Evolutionary conservation across 2,797 vertebrate species (phyloP).

Genomic region (Onychomys torridus): DNA sequence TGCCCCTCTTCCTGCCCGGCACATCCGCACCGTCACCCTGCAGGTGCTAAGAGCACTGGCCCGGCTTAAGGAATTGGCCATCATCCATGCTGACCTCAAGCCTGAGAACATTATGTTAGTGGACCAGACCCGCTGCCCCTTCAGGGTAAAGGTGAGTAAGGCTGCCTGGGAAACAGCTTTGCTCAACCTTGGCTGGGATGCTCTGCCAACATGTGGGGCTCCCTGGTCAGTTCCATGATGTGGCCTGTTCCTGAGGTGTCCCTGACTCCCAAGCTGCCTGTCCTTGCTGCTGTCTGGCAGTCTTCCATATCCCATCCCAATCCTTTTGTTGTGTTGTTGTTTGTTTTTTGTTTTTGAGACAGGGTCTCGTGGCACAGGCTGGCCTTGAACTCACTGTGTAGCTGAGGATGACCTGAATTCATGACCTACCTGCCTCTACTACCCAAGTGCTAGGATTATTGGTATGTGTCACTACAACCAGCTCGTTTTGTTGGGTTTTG

Average conservation of each 20-base stretch:
- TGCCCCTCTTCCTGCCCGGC: conserved; percentile 81
- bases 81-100: conserved; percentile 89
- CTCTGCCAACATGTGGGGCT: neutral
- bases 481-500: neutral
- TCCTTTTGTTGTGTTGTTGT: neutral
- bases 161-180: neutral
- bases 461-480: too few species aligned
- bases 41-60: conserved; percentile 87
- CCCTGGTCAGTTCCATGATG: neutral
- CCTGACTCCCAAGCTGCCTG: neutral
- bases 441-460: neutral
- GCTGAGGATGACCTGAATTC: neutral
- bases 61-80: conserved; percentile 88
- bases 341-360: neutral
- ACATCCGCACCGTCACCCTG: conserved; percentile 87
- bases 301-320: neutral
- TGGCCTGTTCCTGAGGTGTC: neutral
- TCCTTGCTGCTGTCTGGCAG: neutral
- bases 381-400: neutral
- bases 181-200: too few species aligned
- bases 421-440: neutral
- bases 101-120: conserved; percentile 91
- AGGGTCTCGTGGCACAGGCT: neutral
- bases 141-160: conserved; percentile 86
- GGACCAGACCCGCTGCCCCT: conserved; percentile 87